phyloP scores from a whole-genome alignment of 1,140 invertebrate species.

The Bombus ignitus region DNA sequence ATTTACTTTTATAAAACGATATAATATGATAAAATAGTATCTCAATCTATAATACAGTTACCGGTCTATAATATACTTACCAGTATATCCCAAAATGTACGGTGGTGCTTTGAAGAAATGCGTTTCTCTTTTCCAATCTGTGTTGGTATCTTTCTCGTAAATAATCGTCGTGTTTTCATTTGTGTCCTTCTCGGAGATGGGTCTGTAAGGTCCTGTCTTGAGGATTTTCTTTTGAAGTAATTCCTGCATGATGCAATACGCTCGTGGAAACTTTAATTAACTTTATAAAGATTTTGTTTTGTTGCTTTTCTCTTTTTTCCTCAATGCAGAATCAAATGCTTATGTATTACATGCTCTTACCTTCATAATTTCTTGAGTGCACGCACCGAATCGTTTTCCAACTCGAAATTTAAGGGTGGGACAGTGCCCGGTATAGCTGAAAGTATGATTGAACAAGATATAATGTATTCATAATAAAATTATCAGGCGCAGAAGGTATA shows the following conservation, averaged over 20 bases:
- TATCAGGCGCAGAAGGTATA: background rate
- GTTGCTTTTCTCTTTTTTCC: background rate
- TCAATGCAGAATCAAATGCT: background rate
- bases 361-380: slow-evolving; percentile 87
- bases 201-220: slow-evolving; percentile 77
- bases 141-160: slow-evolving; percentile 70
- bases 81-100: slow-evolving; percentile 88
- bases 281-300: background rate
- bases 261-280: slow-evolving; percentile 4
- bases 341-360: slow-evolving; percentile 74
- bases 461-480: background rate
- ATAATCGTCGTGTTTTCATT: slow-evolving; percentile 44
- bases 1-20: background rate
- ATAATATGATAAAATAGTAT: background rate
- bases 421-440: slow-evolving; percentile 89
- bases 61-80: slow-evolving; percentile 69
- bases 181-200: slow-evolving; percentile 69
- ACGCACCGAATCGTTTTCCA: slow-evolving; percentile 88
- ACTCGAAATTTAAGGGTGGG: slow-evolving; percentile 88
- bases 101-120: slow-evolving; percentile 81
- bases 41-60: slow-evolving; percentile 61
- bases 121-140: slow-evolving; percentile 78
- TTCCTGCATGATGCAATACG: slow-evolving; percentile 75
- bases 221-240: slow-evolving; percentile 81
- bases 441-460: background rate